These are phyloP conservation scores for Argyresthia albistria DNA, from an alignment of 2,888 invertebrate species.

Conservation along the genomic window DNA sequence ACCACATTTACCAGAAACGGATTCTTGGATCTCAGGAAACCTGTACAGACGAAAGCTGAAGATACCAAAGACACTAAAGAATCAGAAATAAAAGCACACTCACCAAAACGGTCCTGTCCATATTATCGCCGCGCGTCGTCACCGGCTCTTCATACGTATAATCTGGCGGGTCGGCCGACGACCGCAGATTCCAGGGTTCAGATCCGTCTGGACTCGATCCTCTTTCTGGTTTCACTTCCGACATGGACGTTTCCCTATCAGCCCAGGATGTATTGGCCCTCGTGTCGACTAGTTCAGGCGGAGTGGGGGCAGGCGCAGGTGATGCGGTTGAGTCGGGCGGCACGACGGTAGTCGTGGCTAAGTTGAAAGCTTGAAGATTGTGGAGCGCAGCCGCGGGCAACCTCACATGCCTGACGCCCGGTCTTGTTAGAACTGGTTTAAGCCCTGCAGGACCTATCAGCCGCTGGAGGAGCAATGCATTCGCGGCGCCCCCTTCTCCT, in stretches of 20 bases:
- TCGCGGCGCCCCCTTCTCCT: conserved; percentile 66
- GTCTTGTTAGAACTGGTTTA: conserved; percentile 61
- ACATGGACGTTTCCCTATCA: conserved; percentile 30
- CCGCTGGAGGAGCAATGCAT: conserved; percentile 77
- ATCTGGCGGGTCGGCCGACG: conserved; percentile 42
- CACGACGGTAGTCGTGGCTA: conserved; percentile 37
- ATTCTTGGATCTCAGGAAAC: neutral
- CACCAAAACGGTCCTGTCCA: conserved; percentile 61
- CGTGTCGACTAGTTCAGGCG: conserved; percentile 52
- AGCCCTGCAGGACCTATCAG: conserved; percentile 76
- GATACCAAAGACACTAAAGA: neutral
- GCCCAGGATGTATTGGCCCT: conserved; percentile 48
- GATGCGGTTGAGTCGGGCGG: conserved; percentile 50
- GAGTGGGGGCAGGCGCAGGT: conserved; percentile 35
- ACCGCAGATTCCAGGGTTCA: conserved; percentile 51
- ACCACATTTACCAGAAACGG: too few relatives aligned
- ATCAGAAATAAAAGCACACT: conserved; percentile 25
- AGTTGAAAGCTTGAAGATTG: conserved; percentile 53
- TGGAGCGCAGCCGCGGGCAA: conserved; percentile 57
- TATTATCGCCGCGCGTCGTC: conserved; percentile 35
- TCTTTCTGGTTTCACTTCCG: conserved; percentile 42
- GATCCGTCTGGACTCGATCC: conserved; percentile 52
- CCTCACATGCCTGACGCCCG: conserved; percentile 69
- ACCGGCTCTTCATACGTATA: conserved; percentile 59
- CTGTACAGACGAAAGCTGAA: neutral